Base-by-base conservation (phyloP, 2,113 vertebrate species). In the Rhea americana region DNA sequence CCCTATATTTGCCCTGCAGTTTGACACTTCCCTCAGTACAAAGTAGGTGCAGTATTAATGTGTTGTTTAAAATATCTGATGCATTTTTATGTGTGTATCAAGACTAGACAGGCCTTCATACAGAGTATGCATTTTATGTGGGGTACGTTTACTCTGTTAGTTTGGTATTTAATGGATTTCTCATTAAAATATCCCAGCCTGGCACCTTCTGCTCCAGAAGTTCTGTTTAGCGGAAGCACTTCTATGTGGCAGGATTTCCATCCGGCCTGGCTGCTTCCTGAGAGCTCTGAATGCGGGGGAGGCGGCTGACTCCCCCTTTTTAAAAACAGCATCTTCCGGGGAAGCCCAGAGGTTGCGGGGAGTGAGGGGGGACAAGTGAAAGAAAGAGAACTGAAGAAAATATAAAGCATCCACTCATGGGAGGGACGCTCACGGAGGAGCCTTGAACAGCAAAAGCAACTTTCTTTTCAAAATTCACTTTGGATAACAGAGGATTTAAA, bases 341-440 rank as follows among this genome's bases (percentile, higher is more conserved):
- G 25, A 58, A 12, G 13, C 21, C 21, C 28, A 45, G 28, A 9
- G 41, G 24, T 37, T 41, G 66, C 25, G 39, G 25, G n/a, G 35
- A 67, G 43, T 3, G 26, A 76, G 13, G 8, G 65, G 35, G 62
- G 65, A 20, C 37, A 35, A 71, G 45, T 7, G 47, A 67, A 59
- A 39, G 59, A 65, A 85, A 22, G n/a, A n/a, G 45, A 65, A 50
- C 10, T 35, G 28, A 76, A 73, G 22, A 21, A 72, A 56, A 82
- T 35, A 6, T 35, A 21, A 17, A 80, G 9, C 8, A 51, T 10
- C 22, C 11, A 2, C 7, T 17, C 0, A 1, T 10, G 7, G 30
- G 37, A 74, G 28, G 47, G 41, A 50, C 85, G 43, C 35, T 68
- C 26, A 39, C 4, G 25, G n/a, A 85, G 58, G 75, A 90, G n/a